Conservation (phyloP, 2,113 vertebrate species). For the Labrus mixtus region DNA sequence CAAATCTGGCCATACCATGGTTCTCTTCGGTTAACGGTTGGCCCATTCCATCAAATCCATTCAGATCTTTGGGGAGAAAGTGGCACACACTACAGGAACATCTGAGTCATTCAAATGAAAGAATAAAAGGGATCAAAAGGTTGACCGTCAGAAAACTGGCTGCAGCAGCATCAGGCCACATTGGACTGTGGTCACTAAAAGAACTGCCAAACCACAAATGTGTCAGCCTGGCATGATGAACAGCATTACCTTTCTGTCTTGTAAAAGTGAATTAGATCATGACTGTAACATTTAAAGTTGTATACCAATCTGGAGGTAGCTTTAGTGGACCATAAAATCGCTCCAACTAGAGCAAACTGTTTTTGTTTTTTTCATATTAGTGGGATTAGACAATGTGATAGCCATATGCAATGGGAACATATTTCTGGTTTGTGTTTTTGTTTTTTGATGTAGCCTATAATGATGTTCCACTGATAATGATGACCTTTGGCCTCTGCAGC, state of each 20-base stretch:
- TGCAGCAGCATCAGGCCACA: background rate
- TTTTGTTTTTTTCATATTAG: too few species aligned
- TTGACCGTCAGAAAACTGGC: slow-evolving; percentile 1
- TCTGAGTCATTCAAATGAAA: slow-evolving; percentile 52
- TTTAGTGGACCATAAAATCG: background rate
- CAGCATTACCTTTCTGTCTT: background rate
- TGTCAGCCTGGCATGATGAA: slow-evolving; percentile 17
- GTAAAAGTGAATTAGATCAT: background rate
- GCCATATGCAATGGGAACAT: too few species aligned
- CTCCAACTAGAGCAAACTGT: background rate
- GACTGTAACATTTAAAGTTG: background rate
- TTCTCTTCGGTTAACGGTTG: background rate
- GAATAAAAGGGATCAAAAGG: slow-evolving; percentile 18
- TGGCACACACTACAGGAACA: slow-evolving; percentile 11
- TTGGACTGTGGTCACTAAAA: background rate
- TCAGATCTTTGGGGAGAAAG: slow-evolving; percentile 15
- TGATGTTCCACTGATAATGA: too few species aligned
- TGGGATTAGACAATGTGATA: too few species aligned
- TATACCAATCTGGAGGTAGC: slow-evolving; percentile 4
- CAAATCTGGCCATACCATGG: background rate
- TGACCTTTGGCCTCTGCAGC: too few species aligned
- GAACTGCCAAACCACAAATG: slow-evolving; percentile 21
- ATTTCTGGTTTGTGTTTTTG: too few species aligned
- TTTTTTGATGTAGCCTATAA: too few species aligned
- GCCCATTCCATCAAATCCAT: background rate